These are phyloP conservation scores for Mesoligia furuncula DNA, from an alignment of 2,888 invertebrate genomes.

Conservation along the genomic window DNA sequence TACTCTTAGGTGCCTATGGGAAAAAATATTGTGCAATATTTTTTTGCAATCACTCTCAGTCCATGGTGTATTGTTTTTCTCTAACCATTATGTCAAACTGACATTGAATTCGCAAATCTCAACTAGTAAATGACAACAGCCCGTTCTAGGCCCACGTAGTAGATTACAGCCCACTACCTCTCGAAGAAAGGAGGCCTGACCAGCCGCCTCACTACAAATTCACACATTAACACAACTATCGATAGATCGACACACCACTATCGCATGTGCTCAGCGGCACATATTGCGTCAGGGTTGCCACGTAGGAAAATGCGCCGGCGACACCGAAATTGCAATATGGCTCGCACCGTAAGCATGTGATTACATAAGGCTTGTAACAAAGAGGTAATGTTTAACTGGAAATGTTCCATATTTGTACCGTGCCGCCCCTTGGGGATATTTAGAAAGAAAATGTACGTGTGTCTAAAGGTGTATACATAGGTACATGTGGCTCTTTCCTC, in stretches of 20 bases:
- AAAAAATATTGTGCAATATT: background rate
- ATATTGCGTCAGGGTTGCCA: conserved; percentile 69
- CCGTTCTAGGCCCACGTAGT: too few relatives aligned
- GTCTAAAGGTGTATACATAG: conserved; percentile 27
- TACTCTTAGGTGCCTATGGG: background rate
- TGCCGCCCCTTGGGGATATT: conserved; percentile 41
- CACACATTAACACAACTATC: conserved; percentile 15
- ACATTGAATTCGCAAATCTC: background rate
- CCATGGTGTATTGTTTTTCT: background rate
- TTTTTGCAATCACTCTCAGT: background rate
- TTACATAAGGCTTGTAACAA: conserved; percentile 72
- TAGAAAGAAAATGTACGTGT: conserved; percentile 41
- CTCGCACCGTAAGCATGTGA: conserved; percentile 77
- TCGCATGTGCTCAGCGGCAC: conserved; percentile 57
- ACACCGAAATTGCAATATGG: conserved; percentile 82
- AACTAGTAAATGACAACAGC: background rate
- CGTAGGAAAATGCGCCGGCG: conserved; percentile 75
- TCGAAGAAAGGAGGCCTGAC: background rate
- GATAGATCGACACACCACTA: conserved; percentile 60
- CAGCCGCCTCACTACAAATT: background rate
- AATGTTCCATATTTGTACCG: conserved; percentile 55
- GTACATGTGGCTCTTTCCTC: conserved; percentile 37
- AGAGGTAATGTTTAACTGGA: conserved; percentile 64
- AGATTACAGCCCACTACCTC: background rate
- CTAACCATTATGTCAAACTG: background rate